These are phyloP conservation scores for Drosophila orena DNA, from an alignment of 1,140 invertebrate species.

Conservation along the genomic window DNA sequence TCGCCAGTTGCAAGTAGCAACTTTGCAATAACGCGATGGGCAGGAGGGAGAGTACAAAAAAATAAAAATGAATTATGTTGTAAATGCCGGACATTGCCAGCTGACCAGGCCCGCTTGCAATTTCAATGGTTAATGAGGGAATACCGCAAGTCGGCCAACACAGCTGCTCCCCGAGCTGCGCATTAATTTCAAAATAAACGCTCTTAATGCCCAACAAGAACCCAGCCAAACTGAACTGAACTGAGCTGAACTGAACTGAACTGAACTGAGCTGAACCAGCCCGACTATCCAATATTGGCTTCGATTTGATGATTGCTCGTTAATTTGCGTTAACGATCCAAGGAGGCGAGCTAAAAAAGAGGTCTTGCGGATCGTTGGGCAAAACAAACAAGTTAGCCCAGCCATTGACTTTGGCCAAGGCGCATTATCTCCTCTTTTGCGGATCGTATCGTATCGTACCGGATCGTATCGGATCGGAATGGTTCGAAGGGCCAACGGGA, in stretches of 20 bases:
- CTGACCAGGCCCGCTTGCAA: conserved; percentile 50
- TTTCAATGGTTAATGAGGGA: conserved; percentile 78
- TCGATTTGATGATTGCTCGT: conserved; percentile 84
- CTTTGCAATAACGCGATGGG: conserved; percentile 38
- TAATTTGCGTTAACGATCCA: conserved; percentile 84
- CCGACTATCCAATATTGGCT: conserved; percentile 29
- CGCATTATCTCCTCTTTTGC: conserved; percentile 84
- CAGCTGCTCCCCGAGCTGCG: conserved; percentile 50
- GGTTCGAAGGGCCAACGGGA: conserved; percentile 56
- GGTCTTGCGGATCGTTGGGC: conserved; percentile 16
- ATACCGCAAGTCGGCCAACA: conserved; percentile 61
- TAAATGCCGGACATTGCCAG: conserved; percentile 72
- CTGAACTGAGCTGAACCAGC: not conserved
- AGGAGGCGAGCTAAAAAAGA: not conserved
- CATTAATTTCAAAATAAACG: conserved; percentile 80
- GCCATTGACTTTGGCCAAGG: conserved; percentile 45
- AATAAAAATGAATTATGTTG: conserved; percentile 74
- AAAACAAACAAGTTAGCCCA: conserved; percentile 73
- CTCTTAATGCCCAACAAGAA: conserved; percentile 48
- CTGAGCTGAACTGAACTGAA: not conserved
- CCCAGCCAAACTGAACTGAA: conserved; percentile 4
- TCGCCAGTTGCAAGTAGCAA: too few species aligned
- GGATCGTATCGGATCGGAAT: conserved; percentile 8
- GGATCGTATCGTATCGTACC: conserved; percentile 30
- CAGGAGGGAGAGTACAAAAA: conserved; percentile 2